A percentile compares a stretch with the other conserved stretches of the same genome.
Evolutionary conservation across 2,113 vertebrate species (phyloP).

Genomic region (Enhydra lutris): DNA sequence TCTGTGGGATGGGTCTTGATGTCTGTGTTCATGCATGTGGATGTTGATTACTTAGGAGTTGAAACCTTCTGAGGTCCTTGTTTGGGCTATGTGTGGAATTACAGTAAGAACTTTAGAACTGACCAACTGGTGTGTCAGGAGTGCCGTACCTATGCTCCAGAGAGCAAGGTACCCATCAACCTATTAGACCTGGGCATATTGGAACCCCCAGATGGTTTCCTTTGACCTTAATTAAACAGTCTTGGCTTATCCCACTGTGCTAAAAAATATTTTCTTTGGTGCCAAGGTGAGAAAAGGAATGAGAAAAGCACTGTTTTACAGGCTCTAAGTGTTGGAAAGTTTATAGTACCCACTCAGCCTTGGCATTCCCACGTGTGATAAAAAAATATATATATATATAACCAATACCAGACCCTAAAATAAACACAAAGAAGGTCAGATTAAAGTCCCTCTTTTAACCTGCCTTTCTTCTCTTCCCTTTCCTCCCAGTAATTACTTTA

Average conservation of each 20-base stretch:
- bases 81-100: neutral
- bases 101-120: slow-evolving; percentile 5
- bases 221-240: slow-evolving; percentile 8
- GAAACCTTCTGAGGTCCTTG: neutral
- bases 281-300: neutral
- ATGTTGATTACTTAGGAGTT: neutral
- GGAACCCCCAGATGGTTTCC: slow-evolving; percentile 4
- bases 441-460: neutral
- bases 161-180: neutral
- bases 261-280: slow-evolving; percentile 48
- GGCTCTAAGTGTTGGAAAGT: slow-evolving; percentile 1
- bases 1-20: neutral
- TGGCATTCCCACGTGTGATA: neutral
- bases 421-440: neutral
- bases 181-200: neutral
- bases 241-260: neutral
- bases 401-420: neutral
- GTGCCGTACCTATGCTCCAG: neutral
- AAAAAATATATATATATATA: neutral
- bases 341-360: neutral
- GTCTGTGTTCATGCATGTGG: neutral
- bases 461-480: too few relatives aligned
- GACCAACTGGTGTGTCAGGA: neutral
- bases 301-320: slow-evolving; percentile 36
- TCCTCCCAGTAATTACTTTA: neutral